Conservation (phyloP, 92 coral and sea anemone genomes). For the Metridium senile region DNA sequence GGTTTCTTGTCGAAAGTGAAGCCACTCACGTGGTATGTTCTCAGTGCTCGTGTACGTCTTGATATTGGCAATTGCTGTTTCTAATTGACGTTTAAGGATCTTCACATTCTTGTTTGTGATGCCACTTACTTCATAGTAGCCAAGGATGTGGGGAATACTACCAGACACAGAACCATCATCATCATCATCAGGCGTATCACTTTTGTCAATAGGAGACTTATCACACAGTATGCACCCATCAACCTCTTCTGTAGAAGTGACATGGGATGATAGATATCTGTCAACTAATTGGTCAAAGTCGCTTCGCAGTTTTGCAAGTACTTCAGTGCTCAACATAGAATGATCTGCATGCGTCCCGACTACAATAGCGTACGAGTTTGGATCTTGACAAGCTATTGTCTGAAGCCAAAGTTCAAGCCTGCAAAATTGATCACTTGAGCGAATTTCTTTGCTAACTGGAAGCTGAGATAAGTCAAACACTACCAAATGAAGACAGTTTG, state of each 20-base stretch:
- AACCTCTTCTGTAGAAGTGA: background rate
- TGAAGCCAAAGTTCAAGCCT: constrained; percentile 42
- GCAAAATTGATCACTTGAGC: constrained; percentile 26
- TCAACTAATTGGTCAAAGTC: background rate
- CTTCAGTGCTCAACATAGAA: background rate
- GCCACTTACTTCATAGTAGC: constrained; percentile 38
- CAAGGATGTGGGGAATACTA: constrained; percentile 27
- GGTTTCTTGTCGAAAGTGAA: background rate
- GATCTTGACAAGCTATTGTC: constrained; percentile 30
- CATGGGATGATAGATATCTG: constrained; percentile 18
- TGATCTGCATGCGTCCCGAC: constrained; percentile 47
- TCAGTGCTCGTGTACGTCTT: background rate
- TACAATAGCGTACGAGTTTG: background rate
- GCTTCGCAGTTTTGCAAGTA: background rate
- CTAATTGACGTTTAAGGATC: background rate
- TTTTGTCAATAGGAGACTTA: background rate
- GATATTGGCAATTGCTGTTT: background rate
- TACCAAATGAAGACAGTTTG: constrained; percentile 16
- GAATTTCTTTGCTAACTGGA: constrained; percentile 8
- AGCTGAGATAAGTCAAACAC: constrained; percentile 30
- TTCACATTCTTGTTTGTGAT: constrained; percentile 21
- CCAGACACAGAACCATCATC: too few relatives aligned
- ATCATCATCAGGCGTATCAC: too few relatives aligned
- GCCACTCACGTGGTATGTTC: constrained; percentile 30
- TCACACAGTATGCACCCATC: constrained; percentile 25